phyloP scores from a whole-genome alignment of 2,888 invertebrate species.

The Ernsta delagoae region DNA sequence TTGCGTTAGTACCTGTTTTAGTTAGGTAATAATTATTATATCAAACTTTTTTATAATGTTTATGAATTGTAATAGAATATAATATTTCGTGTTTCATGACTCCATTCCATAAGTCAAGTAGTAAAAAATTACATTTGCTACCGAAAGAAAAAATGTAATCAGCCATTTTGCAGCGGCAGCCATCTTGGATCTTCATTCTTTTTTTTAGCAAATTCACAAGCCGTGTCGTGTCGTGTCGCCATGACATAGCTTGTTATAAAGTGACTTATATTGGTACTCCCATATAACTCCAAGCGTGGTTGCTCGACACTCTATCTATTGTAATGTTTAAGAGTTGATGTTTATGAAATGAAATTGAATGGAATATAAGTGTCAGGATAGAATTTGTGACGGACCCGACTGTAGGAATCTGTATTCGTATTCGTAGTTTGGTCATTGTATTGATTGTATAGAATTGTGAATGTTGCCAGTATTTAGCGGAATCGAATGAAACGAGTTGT shows the following conservation, averaged over 20 bases:
- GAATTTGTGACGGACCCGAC: constrained; percentile 26
- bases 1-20: no score
- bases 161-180: no score
- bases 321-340: constrained; percentile 34
- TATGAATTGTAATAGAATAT: no score
- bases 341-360: constrained; percentile 39
- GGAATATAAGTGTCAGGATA: constrained; percentile 36
- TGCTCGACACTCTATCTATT: constrained; percentile 35
- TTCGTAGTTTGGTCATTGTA: constrained; percentile 14
- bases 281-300: constrained; percentile 34
- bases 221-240: no score
- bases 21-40: no score
- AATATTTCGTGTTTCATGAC: no score
- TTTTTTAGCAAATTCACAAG: no score
- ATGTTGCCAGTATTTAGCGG: constrained; percentile 6
- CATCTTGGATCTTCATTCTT: no score
- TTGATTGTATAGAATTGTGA: constrained; percentile 22
- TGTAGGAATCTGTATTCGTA: constrained; percentile 16
- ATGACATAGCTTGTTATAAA: background rate
- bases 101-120: no score
- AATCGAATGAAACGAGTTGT: background rate
- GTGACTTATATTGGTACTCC: constrained; percentile 22
- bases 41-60: no score
- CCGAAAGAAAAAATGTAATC: no score
- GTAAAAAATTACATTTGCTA: no score